Evolutionary conservation across 2,113 vertebrate genomes (phyloP).

Genomic region (Hoplias malabaricus): DNA sequence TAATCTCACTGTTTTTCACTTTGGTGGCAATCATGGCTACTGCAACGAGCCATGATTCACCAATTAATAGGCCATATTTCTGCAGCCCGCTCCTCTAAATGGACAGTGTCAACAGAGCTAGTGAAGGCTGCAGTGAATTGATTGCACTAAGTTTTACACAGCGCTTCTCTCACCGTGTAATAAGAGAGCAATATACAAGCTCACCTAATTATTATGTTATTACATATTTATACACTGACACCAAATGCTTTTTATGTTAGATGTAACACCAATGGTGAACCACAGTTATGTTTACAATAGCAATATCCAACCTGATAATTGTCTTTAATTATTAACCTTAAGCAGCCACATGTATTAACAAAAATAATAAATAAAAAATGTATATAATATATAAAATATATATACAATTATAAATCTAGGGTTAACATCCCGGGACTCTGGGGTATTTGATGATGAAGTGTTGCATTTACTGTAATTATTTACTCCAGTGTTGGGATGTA

Average conservation of each 20-base stretch:
- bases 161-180: background rate
- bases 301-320: no score
- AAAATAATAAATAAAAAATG: no score
- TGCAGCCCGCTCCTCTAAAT: conserved; percentile 69
- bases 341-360: no score
- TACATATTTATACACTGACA: background rate
- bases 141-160: conserved; percentile 29
- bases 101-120: conserved; percentile 64
- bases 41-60: conserved; percentile 76
- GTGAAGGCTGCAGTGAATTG: conserved; percentile 52
- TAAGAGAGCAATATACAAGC: background rate
- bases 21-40: conserved; percentile 73
- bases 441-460: no score
- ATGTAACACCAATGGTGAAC: no score
- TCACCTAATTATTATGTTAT: background rate
- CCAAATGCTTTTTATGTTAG: background rate
- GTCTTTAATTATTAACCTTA: no score
- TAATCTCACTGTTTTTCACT: conserved; percentile 75
- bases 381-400: no score
- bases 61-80: conserved; percentile 79
- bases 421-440: no score
- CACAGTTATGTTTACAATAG: no score
- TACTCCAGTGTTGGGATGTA: background rate
- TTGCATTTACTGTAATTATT: background rate
- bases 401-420: no score